Percentiles rank a stretch among this genome's conserved stretches.
phyloP scores from a whole-genome alignment of 2,797 vertebrate genomes.

The Pangasius larnaudii region DNA sequence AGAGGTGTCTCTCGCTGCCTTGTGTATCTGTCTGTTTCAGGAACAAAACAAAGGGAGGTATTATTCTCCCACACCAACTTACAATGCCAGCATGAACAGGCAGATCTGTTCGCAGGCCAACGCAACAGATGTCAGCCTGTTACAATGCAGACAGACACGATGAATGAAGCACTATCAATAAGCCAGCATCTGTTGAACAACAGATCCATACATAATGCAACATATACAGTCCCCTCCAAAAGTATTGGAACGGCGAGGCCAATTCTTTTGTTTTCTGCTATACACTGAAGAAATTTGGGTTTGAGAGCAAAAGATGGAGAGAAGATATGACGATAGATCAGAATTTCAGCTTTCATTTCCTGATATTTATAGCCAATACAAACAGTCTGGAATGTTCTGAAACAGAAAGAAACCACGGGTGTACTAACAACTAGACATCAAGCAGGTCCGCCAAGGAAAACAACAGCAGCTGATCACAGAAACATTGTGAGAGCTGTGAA shows the following conservation, averaged over 20 bases:
- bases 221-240: not conserved
- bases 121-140: constrained; percentile 42
- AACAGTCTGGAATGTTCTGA: not conserved
- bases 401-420: not conserved
- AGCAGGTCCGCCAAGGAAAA: not conserved
- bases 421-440: too few relatives aligned
- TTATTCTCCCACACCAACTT: not conserved
- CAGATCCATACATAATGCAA: not conserved
- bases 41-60: constrained; percentile 22
- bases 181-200: not conserved
- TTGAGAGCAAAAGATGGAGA: not conserved
- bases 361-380: not conserved
- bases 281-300: not conserved
- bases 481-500: not conserved
- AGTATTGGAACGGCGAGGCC: not conserved
- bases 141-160: constrained; percentile 17
- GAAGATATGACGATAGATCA: not conserved
- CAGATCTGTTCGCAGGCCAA: constrained; percentile 28
- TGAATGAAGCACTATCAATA: not conserved
- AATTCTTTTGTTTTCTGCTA: not conserved
- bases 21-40: constrained; percentile 11
- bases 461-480: not conserved
- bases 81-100: constrained; percentile 13
- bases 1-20: not conserved
- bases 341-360: not conserved